These are phyloP conservation scores for Perodicticus potto DNA, from an alignment of 2,797 vertebrate genomes.

Conservation along the genomic window DNA sequence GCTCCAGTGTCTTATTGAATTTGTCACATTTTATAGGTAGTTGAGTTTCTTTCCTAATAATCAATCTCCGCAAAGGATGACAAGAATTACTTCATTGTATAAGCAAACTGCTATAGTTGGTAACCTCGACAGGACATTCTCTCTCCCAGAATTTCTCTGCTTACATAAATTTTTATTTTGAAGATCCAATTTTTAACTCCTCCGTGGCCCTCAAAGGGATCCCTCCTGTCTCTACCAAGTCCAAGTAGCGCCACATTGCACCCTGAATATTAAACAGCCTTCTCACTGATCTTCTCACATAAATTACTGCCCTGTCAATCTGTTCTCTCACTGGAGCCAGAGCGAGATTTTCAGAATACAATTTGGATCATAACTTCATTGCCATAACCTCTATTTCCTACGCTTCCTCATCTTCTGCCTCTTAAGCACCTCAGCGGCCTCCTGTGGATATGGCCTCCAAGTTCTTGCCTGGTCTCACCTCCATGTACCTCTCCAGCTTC, in stretches of 20 bases:
- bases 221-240: not conserved
- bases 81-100: constrained; percentile 49
- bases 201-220: not conserved
- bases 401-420: not conserved
- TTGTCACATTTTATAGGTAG: constrained; percentile 71
- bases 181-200: not conserved
- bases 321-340: not conserved
- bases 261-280: not conserved
- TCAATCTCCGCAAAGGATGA: constrained; percentile 57
- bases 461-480: not conserved
- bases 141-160: not conserved
- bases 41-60: constrained; percentile 72
- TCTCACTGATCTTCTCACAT: not conserved
- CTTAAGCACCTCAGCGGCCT: not conserved
- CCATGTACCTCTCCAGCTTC: not conserved
- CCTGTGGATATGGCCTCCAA: not conserved
- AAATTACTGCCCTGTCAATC: not conserved
- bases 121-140: not conserved
- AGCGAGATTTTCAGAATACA: not conserved
- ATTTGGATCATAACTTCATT: not conserved
- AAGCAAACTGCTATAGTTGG: not conserved
- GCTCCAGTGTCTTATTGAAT: constrained; percentile 69
- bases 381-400: not conserved
- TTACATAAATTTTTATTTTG: constrained; percentile 42
- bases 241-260: not conserved